Base-by-base conservation (phyloP, 2,113 vertebrate species). In the Zootoca vivipara region DNA sequence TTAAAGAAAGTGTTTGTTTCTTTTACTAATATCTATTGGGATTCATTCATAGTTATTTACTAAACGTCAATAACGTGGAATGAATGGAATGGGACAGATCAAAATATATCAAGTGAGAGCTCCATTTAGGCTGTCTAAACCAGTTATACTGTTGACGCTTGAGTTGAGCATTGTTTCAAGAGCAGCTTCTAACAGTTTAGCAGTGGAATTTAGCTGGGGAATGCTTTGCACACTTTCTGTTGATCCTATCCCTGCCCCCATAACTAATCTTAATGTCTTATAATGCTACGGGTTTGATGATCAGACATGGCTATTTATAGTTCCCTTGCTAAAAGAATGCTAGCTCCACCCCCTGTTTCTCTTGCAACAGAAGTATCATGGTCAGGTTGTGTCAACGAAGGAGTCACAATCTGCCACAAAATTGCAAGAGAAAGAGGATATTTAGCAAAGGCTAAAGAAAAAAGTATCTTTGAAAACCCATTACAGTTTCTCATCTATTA, bases 101-200 rank as follows among this genome's bases (percentile, higher is more conserved):
- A 74, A 85, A 82, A 73, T 87, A 73, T 72, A 18, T 42, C 46
- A 74, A 82, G 56, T 65, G 52, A 24, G 42, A 75, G 58, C 46
- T 88, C 56, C 77, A 77, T 67, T 88, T 35, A 75, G 38, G 75
- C 72, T 77, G 62, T 67, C 40, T 77, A 83, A 88, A 77, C 82
- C 40, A 82, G 77, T 77, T 67, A 65, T 46, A 67, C 2, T 2
- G 18, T 64, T 77, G 58, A n/a, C 62, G 56, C 81, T 77, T 88
- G 58, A 83, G 72, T 18, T 33, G 46, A 73, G 38, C 46, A 58
- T 56, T 46, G 46, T 65, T 42, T 87, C 65, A 82, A 35, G n/a
- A 38, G 67, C 74, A 22, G 62, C 24, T 67, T 88, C n/a, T 83
- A 77, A 83, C 1, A 69, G 72, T 67, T 77, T 78, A 83, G n/a